Percentiles rank a stretch among this genome's conserved stretches.
Conservation (phyloP, 2,797 vertebrate species). For the Helarctos malayanus region DNA sequence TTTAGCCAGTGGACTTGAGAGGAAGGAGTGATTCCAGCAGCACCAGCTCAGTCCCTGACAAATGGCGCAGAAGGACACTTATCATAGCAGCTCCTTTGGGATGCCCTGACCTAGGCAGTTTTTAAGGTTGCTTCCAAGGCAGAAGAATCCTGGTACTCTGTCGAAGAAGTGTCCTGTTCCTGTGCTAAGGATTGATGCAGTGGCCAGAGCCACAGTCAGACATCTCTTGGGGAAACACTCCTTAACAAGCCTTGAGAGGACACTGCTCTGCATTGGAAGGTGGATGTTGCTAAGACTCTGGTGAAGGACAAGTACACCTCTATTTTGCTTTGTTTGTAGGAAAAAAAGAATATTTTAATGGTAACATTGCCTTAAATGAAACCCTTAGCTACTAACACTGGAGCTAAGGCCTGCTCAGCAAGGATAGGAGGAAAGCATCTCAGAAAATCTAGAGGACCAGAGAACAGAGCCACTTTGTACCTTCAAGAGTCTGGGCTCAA, state of each 20-base stretch:
- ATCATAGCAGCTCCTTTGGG: not conserved
- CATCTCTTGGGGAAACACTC: not conserved
- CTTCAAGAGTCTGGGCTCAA: not conserved
- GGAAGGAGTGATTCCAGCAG: not conserved
- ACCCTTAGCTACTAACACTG: not conserved
- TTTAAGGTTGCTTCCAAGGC: not conserved
- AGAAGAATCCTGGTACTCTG: not conserved
- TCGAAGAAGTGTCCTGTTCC: not conserved
- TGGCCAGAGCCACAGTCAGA: not conserved
- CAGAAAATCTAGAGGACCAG: not conserved
- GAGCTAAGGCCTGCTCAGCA: not conserved
- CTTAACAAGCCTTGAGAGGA: not conserved
- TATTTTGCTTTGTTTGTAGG: not conserved
- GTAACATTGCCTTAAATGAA: slow-evolving; percentile 19
- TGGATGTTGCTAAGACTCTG: not conserved
- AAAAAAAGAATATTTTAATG: slow-evolving; percentile 26
- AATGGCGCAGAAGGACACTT: not conserved
- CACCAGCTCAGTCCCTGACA: not conserved
- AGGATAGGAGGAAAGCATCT: not conserved
- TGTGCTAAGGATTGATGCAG: not conserved
- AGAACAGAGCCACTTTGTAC: not conserved
- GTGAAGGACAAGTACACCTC: not conserved
- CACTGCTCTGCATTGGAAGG: not conserved
- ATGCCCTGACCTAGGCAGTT: not conserved
- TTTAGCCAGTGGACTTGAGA: not conserved